phyloP scores from a whole-genome alignment of 2,888 invertebrate species.

The Mesorhabditis belari region DNA sequence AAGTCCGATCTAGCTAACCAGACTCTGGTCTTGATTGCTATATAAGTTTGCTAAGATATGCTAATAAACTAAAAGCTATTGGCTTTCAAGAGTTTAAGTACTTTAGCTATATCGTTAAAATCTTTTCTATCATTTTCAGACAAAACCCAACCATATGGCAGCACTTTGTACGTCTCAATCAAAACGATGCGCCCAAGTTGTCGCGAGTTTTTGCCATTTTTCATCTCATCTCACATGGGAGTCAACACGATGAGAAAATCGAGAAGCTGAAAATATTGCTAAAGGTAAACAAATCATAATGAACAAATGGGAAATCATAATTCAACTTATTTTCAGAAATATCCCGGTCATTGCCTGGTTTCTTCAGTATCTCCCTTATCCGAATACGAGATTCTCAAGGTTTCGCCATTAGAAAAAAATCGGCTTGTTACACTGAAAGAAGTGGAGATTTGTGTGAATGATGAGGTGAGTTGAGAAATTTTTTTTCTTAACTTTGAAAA shows the following conservation, averaged over 20 bases:
- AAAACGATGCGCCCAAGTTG: not conserved
- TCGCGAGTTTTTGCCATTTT: not conserved
- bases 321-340: not conserved
- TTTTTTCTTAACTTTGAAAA: not conserved
- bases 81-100: too few relatives aligned
- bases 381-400: not conserved
- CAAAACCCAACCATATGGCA: not conserved
- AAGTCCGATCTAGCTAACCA: too few relatives aligned
- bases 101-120: too few relatives aligned
- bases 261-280: not conserved
- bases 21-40: too few relatives aligned
- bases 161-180: not conserved
- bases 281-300: not conserved
- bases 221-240: not conserved
- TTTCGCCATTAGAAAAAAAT: not conserved
- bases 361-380: not conserved
- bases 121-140: not conserved
- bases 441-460: not conserved
- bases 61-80: too few relatives aligned
- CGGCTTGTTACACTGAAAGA: not conserved
- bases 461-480: not conserved
- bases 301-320: not conserved
- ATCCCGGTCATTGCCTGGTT: not conserved
- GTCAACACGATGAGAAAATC: not conserved
- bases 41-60: too few relatives aligned